Conservation (phyloP, 2,113 vertebrate species). For the Pangasianodon hypophthalmus region DNA sequence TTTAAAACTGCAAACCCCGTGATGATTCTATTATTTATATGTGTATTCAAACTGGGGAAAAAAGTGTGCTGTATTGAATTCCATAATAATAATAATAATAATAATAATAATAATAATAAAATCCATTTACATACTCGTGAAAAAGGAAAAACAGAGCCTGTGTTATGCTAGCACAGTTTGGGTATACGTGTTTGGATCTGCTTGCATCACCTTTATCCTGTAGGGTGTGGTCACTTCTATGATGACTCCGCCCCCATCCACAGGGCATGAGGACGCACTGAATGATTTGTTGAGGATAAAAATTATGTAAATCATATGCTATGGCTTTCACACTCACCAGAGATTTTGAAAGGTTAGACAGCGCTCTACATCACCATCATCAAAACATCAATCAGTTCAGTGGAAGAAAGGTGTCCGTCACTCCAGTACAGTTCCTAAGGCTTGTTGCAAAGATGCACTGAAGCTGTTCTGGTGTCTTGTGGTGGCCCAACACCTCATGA, state of each 20-base stretch:
- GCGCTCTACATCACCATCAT: too few species aligned
- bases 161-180: background rate
- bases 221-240: too few species aligned
- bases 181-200: background rate
- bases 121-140: background rate
- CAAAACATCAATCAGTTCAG: background rate
- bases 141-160: background rate
- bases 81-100: background rate
- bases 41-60: background rate
- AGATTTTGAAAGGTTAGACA: background rate
- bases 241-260: too few species aligned
- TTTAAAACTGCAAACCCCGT: background rate
- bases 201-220: background rate
- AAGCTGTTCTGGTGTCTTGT: slow-evolving; percentile 6
- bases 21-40: background rate
- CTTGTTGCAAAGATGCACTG: background rate
- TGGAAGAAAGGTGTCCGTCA: background rate
- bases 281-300: too few species aligned
- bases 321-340: background rate
- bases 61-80: background rate
- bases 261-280: too few species aligned
- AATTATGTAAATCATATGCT: too few species aligned
- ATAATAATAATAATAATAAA: background rate
- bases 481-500: background rate
- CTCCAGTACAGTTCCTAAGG: background rate